phyloP scores from a whole-genome alignment of 2,888 invertebrate species.

The Dromius quadrimaculatus region DNA sequence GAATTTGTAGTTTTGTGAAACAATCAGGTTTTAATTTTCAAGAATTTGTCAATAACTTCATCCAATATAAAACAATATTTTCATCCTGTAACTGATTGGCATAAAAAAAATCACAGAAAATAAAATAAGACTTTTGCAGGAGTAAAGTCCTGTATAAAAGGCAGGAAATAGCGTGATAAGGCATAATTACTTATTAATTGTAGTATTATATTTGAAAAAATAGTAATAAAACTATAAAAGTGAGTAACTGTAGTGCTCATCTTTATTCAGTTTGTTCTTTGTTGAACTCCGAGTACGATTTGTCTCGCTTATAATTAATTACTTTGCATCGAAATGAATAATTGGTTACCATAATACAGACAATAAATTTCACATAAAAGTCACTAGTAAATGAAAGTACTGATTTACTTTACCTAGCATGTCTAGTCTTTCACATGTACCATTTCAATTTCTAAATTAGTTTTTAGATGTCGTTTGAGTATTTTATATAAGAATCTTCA shows the following conservation, averaged over 20 bases:
- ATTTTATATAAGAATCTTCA: conserved; percentile 25
- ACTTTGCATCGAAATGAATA: conserved; percentile 18
- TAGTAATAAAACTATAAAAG: neutral
- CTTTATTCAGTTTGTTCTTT: neutral
- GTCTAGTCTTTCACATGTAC: conserved; percentile 29
- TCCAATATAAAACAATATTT: no score
- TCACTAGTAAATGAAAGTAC: conserved; percentile 30
- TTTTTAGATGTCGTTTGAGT: conserved; percentile 19
- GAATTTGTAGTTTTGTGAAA: no score
- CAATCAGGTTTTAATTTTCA: no score
- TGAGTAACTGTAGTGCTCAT: neutral
- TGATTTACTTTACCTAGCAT: conserved; percentile 14
- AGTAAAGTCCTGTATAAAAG: no score
- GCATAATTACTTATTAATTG: conserved; percentile 3
- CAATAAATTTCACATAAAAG: conserved; percentile 24
- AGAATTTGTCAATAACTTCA: no score
- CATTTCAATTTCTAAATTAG: conserved; percentile 31
- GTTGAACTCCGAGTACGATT: neutral
- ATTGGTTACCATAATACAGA: conserved; percentile 13
- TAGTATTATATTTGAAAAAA: neutral
- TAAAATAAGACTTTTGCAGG: no score
- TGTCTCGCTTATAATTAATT: conserved; percentile 13
- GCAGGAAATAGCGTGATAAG: conserved; percentile 7
- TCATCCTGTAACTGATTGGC: no score
- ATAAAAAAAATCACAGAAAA: no score